Conservation (phyloP, 2,113 vertebrate genomes). For the Microcebus murinus region DNA sequence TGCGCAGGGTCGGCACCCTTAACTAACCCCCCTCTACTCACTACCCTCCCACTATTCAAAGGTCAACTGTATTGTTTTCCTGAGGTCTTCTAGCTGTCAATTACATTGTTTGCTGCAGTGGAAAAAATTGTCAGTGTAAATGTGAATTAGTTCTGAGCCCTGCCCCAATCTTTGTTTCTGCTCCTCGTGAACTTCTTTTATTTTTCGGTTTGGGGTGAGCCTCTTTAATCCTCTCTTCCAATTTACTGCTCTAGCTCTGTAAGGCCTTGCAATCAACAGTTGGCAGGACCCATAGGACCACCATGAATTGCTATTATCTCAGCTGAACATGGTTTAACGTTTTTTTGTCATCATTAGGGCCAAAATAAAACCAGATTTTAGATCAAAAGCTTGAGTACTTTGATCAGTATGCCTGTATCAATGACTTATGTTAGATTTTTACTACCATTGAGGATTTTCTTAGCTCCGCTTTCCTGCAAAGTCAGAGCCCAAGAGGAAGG, state of each 20-base stretch:
- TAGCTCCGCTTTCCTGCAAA: background rate
- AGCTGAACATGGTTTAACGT: background rate
- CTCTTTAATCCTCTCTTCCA: no score
- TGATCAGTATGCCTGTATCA: background rate
- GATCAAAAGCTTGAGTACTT: background rate
- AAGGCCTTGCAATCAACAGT: no score
- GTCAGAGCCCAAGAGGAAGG: background rate
- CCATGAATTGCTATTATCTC: no score
- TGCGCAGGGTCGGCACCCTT: background rate
- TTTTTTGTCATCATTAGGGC: background rate
- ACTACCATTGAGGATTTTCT: background rate
- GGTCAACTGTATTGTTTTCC: background rate
- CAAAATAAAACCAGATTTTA: background rate
- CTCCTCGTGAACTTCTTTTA: no score
- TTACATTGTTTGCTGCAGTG: background rate
- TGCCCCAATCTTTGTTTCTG: no score
- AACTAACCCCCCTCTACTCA: background rate
- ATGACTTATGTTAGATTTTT: background rate
- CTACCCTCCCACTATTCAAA: background rate
- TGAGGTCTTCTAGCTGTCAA: background rate
- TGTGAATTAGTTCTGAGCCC: no score
- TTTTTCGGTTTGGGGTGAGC: no score
- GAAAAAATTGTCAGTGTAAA: background rate
- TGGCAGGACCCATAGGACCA: no score
- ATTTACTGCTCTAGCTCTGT: no score